phyloP scores from a whole-genome alignment of 1,140 invertebrate species.

The Anadara kagoshimensis region DNA sequence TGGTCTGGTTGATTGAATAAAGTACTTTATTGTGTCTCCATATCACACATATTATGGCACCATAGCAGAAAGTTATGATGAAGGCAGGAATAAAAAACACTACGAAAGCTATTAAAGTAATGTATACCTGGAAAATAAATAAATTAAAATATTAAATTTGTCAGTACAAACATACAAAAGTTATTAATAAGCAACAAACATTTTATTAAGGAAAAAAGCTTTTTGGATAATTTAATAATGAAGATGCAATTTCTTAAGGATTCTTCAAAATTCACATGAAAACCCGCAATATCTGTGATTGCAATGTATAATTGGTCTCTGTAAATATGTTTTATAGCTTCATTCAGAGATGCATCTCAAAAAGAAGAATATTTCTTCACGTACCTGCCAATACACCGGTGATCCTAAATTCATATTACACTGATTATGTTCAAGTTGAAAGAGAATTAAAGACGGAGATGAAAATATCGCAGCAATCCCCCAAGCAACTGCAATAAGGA shows the following conservation, averaged over 20 bases:
- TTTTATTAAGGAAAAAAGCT: no score
- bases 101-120: conserved; percentile 86
- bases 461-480: background rate
- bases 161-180: background rate
- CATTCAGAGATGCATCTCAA: no score
- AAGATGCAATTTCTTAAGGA: no score
- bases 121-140: conserved; percentile 82
- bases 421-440: background rate
- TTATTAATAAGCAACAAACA: no score
- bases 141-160: background rate
- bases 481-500: conserved; percentile 1
- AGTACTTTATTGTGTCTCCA: no score
- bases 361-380: background rate
- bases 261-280: no score
- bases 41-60: conserved; percentile 87
- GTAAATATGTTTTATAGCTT: no score
- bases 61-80: conserved; percentile 93
- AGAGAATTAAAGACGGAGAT: background rate
- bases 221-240: no score
- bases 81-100: conserved; percentile 92
- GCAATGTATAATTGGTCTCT: no score
- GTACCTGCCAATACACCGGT: background rate
- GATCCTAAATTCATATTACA: background rate
- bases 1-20: no score
- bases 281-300: conserved; percentile 4